phyloP scores from a whole-genome alignment of 2,888 invertebrate genomes.

The Zaprionus obscuricornis region DNA sequence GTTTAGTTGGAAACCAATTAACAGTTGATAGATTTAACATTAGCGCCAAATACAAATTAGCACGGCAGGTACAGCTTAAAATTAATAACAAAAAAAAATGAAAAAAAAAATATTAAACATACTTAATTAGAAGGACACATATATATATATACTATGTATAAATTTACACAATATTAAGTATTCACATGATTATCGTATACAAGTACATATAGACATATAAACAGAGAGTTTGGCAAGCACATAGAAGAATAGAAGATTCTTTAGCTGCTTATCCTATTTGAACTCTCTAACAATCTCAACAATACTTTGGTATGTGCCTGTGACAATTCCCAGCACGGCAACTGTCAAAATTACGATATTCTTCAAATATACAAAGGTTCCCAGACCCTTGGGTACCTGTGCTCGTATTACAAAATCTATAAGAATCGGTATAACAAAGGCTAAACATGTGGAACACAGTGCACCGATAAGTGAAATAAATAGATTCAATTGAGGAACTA shows the following conservation, averaged over 20 bases:
- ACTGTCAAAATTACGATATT: constrained; percentile 87
- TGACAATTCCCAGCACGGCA: constrained; percentile 88
- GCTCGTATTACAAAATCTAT: constrained; percentile 90
- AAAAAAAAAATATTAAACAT: constrained; percentile 31
- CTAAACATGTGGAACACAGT: constrained; percentile 93
- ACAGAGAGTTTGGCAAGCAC: constrained; percentile 50
- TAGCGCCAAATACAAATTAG: constrained; percentile 42
- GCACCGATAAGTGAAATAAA: constrained; percentile 97
- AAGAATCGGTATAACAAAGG: constrained; percentile 93
- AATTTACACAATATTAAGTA: constrained; percentile 44
- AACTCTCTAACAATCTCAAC: constrained; percentile 84
- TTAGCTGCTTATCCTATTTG: constrained; percentile 18
- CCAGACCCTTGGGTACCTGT: constrained; percentile 85
- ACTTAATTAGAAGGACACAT: constrained; percentile 46
- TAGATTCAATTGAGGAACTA: constrained; percentile 92
- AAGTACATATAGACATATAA: constrained; percentile 45
- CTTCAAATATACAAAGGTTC: constrained; percentile 84
- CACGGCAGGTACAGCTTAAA: constrained; percentile 44
- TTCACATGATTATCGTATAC: constrained; percentile 45
- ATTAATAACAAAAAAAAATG: constrained; percentile 39
- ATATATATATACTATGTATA: too few relatives aligned
- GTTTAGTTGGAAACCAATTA: constrained; percentile 26
- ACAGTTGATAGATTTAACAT: constrained; percentile 33
- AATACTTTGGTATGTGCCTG: constrained; percentile 90
- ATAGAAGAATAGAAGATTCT: too few relatives aligned